A percentile compares a stretch with the other conserved stretches of the same genome.
Conservation (phyloP, 2,113 vertebrate genomes). For the Camelus bactrianus region DNA sequence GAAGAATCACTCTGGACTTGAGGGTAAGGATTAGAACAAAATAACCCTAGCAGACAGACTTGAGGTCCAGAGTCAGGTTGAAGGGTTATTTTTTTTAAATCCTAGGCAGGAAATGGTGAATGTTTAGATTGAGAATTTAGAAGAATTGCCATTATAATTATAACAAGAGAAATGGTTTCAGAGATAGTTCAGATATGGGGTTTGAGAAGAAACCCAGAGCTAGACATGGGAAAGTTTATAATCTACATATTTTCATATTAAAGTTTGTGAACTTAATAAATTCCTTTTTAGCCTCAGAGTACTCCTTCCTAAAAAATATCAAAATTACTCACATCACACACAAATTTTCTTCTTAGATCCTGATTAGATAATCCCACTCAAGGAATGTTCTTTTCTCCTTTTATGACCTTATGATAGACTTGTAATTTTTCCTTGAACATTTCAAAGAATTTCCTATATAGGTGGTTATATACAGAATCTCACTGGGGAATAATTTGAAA, state of each 20-base stretch:
- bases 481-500: constrained; percentile 60
- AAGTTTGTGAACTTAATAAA: not conserved
- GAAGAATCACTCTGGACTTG: not conserved
- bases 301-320: not conserved
- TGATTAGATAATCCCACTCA: constrained; percentile 22
- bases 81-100: not conserved
- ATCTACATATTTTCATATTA: not conserved
- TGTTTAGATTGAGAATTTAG: not conserved
- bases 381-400: constrained; percentile 11
- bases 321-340: not conserved
- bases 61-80: not conserved
- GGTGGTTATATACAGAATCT: constrained; percentile 44
- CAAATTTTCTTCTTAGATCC: not conserved
- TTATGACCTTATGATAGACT: constrained; percentile 50
- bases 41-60: not conserved
- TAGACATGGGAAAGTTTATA: not conserved
- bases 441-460: constrained; percentile 49
- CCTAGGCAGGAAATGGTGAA: not conserved
- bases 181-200: not conserved
- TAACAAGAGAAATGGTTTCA: not conserved
- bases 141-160: not conserved
- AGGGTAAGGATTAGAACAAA: not conserved
- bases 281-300: not conserved
- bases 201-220: not conserved
- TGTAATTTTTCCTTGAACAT: constrained; percentile 58